Evolutionary conservation across 2,113 vertebrate species (phyloP), one percentile per base, ranked within the genome.

Genomic region (Psophia crepitans): DNA sequence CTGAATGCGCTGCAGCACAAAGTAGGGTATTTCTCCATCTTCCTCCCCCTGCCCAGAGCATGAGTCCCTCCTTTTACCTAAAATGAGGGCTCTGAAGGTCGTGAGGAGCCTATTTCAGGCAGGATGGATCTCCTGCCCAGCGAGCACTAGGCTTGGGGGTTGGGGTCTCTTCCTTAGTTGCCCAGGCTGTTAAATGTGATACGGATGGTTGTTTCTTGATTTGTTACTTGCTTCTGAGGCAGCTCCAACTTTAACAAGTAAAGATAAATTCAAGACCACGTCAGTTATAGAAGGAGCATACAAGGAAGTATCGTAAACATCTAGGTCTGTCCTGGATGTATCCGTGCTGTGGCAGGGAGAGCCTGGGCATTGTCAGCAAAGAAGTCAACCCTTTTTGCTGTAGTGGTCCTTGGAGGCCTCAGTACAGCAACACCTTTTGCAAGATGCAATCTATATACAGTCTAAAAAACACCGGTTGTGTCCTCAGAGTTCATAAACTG

Each of bases 1-100:
- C 89, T 98, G 6, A 94, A 97, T 0, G 97, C 93, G 0, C 98
- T 99, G 80, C 97, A 98, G 27, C 68, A 96, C 61, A 99, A 99
- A 98, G 99, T 98, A 97, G 61, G 86, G 44, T 28, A 28, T 44
- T 19, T 71, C 28, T 88, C 22, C 7, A 7, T 11, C 46, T 51
- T 51, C 20, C 22, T 93, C 51, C 51, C 51, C 27, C 90, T 66
- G 11, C 33, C 33, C n/a, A 78, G n/a, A 81, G 26, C 61, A 44
- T 2, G 0, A 27, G 12, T 48, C 20, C 8, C 28, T 26, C 8
- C 15, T 85, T 70, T 81, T 51, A 27, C 17, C 80, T 69, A 68
- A 63, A 89, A 23, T 12, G 30, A 35, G 23, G 18, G 18, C 3
- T 87, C 54, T 65, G 76, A 21, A 57, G 60, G 68, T 41, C 51